Base-by-base conservation (phyloP, 2,113 vertebrate species). In the Emydocephalus ijimae region DNA sequence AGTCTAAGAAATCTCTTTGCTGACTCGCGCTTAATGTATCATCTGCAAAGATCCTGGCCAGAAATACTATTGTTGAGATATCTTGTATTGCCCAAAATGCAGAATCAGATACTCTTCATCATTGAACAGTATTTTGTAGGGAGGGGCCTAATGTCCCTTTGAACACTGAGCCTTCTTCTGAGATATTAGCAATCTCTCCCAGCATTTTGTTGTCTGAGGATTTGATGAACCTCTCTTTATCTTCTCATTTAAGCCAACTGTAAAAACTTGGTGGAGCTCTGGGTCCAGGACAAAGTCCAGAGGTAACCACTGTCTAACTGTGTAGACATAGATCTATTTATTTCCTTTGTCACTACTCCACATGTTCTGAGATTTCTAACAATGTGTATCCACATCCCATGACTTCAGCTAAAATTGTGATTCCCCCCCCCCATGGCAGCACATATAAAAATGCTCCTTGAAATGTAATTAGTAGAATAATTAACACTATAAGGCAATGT, bases 381-480 rank as follows among this genome's bases (percentile, higher is more conserved):
- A 1, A 2, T 26, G 45, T 21, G 1, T 12, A 12, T 26, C 87
- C 86, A 56, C 34, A 20, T 56, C 81, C 24, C 50, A 48, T 74
- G 74, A 39, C 34, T 21, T 89, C 26, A 29, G 43, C 26, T 45
- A 21, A 8, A 9, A 39, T 29, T 20, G 45, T 6, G 10, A 50
- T 9, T 54, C 39, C 26, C 7, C 52, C 34, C 48, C 48, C 0
- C 48, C 34, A 48, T 20, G 57, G 89, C 55, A 91, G 48, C 55
- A 9, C 54, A 85, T n/a, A 29, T 7, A 15, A 43, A 61, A 85
- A 45, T n/a, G 55, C 26, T 97, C 95, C 91, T 97, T 96, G 95
- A 90, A 57, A 89, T 94, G 95, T 96, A 94, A 95, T 96, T 96
- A 96, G 94, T 69, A 39, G 90, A 91, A 86, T 95, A 96, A 97